A percentile compares a stretch with the other conserved stretches of the same genome.
phyloP scores from a whole-genome alignment of 2,113 vertebrate species.

The Hippocampus guttulatus region DNA sequence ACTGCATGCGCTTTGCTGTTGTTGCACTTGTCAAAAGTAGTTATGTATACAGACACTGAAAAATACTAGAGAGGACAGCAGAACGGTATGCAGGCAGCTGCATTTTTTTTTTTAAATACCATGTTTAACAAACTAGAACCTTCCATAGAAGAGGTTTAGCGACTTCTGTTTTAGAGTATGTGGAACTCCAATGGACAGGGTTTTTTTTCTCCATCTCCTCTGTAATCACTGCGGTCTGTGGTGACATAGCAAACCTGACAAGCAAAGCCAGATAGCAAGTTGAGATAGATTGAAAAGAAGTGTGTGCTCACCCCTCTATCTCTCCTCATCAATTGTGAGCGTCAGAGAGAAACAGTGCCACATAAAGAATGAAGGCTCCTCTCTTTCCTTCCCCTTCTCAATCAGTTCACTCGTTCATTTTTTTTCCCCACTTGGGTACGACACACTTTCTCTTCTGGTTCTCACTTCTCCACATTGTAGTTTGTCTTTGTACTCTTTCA shows the following conservation, averaged over 20 bases:
- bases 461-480: constrained; percentile 14
- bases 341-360: constrained; percentile 48
- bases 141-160: not conserved
- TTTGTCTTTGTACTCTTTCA: constrained; percentile 22
- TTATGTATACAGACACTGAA: not conserved
- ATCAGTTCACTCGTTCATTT: constrained; percentile 41
- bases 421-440: constrained; percentile 29
- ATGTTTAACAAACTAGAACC: not conserved
- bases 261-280: constrained; percentile 52
- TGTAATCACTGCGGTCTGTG: constrained; percentile 45
- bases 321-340: constrained; percentile 58
- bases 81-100: not conserved
- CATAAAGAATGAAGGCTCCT: constrained; percentile 59
- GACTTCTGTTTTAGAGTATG: not conserved
- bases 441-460: constrained; percentile 23
- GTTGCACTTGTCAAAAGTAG: not conserved
- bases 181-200: not conserved
- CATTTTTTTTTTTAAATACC: not conserved
- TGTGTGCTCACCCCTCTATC: constrained; percentile 56
- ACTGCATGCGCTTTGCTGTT: not conserved
- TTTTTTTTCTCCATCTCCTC: not conserved
- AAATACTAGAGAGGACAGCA: not conserved
- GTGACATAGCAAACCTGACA: constrained; percentile 56
- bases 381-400: constrained; percentile 43
- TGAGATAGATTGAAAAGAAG: constrained; percentile 59